Evolutionary conservation across 2,888 invertebrate genomes (phyloP), one percentile per base, ranked within the genome.

Genomic region (Dynastes tityus): DNA sequence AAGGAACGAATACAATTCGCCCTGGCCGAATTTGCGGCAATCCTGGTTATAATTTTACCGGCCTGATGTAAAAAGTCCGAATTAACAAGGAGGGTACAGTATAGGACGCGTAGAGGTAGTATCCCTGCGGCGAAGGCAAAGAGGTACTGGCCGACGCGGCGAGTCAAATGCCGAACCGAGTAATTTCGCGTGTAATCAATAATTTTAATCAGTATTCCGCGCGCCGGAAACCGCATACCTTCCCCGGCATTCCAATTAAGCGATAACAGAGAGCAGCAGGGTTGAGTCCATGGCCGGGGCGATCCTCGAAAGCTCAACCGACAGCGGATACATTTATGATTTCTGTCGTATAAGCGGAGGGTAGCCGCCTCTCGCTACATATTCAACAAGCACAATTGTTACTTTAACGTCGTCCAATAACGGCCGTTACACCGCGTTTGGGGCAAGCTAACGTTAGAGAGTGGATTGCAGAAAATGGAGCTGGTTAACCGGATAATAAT

Each of bases 141-240:
- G 63, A 29, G 13, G 63, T 63, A 29, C 29, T 32, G 32, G 63
- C 5, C 29, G 63, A 13, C 27, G 63, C 29, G 63, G 29, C 27
- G 63, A 63, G 63, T 63, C 63, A 63, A 63, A 73, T 55, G 40
- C 73, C 58, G 27, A 40, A 58, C 37, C 73, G 55, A 73, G 58
- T 73, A 73, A 73, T 58, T 58, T 73, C 73, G 13, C 40, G 2
- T 16, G 40, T 58, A 73, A 73, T 73, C 73, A 58, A 73, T 73
- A 73, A 73, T 73, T 73, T 73, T 73, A 73, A 73, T 73, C 73
- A 73, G 73, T 73, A 73, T 73, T 73, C 73, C 32, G 40, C 40
- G 58, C 58, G 58, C 58, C 73, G 73, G 73, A 73, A 73, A 58
- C 73, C 73, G 58, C 73, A 73, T 73, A 58, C 73, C 73, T 73